These are phyloP conservation scores for Channallabes apus DNA, from an alignment of 2,797 vertebrate species.

Conservation along the genomic window DNA sequence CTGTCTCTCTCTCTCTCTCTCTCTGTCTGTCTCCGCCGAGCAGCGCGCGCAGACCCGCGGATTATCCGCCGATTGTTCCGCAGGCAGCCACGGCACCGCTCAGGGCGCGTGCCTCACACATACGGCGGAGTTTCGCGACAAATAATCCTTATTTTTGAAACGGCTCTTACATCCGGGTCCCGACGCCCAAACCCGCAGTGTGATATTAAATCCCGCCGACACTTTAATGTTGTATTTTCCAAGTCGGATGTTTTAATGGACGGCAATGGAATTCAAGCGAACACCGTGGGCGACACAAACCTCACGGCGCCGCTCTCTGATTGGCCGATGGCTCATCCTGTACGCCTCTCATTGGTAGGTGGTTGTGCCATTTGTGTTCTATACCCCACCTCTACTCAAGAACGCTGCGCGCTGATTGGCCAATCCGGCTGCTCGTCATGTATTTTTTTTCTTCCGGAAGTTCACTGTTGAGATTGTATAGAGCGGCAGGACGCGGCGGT, in stretches of 20 bases:
- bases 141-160: constrained; percentile 48
- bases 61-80: constrained; percentile 66
- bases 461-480: background rate
- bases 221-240: constrained; percentile 59
- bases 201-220: constrained; percentile 28
- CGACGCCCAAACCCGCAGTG: background rate
- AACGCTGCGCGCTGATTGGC: constrained; percentile 23
- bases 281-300: constrained; percentile 60
- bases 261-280: constrained; percentile 78
- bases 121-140: constrained; percentile 54
- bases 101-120: constrained; percentile 56
- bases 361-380: constrained; percentile 20
- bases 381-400: constrained; percentile 1
- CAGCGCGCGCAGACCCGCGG: background rate
- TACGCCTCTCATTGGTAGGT: constrained; percentile 11
- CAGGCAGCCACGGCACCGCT: constrained; percentile 57
- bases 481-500: background rate
- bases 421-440: constrained; percentile 18
- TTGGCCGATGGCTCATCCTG: constrained; percentile 33
- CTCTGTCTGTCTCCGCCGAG: constrained; percentile 49
- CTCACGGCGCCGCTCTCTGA: constrained; percentile 57
- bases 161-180: background rate
- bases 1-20: constrained; percentile 18
- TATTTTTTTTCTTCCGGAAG: background rate
- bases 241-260: constrained; percentile 71